Conservation (phyloP, 2,888 invertebrate genomes). For the Tridacna gigas region DNA sequence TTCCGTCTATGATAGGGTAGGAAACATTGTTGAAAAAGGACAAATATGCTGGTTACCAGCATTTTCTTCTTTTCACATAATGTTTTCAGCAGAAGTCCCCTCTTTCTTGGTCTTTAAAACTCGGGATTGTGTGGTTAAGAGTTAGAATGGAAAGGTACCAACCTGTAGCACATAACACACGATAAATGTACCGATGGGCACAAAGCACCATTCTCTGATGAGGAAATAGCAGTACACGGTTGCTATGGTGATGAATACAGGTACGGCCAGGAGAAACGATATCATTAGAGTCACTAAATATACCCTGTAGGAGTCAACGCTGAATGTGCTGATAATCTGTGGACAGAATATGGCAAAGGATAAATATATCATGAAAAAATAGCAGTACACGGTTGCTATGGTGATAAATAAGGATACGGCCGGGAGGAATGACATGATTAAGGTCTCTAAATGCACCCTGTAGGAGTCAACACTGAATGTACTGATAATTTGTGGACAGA, state of each 20-base stretch:
- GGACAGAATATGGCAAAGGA: no score
- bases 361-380: no score
- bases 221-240: slow-evolving; percentile 65
- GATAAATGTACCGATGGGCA: slow-evolving; percentile 65
- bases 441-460: slow-evolving; percentile 65
- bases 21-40: no score
- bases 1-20: no score
- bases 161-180: slow-evolving; percentile 68
- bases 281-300: slow-evolving; percentile 61
- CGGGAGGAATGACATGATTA: slow-evolving; percentile 57
- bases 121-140: no score
- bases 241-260: slow-evolving; percentile 65
- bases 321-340: slow-evolving; percentile 69
- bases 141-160: slow-evolving; percentile 14
- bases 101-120: no score
- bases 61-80: no score
- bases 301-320: slow-evolving; percentile 68
- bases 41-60: no score
- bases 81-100: no score
- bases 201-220: slow-evolving; percentile 69
- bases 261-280: slow-evolving; percentile 62
- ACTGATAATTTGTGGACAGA: slow-evolving; percentile 61
- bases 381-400: slow-evolving; percentile 67
- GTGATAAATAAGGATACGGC: slow-evolving; percentile 64
- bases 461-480: slow-evolving; percentile 69